Conservation (phyloP, 2,113 vertebrate species). For the Scortum barcoo region DNA sequence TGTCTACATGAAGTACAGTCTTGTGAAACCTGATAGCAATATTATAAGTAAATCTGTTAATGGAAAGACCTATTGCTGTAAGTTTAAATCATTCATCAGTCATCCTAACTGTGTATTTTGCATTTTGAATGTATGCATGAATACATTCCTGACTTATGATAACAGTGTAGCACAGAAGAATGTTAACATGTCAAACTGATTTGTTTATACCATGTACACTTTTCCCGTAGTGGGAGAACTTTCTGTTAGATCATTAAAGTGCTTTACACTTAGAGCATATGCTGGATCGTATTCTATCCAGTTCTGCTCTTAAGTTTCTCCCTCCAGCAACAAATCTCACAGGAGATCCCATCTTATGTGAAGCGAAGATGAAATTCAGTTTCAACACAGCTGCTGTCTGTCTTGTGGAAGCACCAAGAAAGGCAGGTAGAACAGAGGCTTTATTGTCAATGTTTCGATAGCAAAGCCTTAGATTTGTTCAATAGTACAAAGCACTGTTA, state of each 20-base stretch:
- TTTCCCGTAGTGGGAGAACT: not conserved
- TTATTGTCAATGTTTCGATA: constrained; percentile 67
- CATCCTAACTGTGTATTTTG: not conserved
- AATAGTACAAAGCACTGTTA: constrained; percentile 75
- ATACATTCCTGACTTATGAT: not conserved
- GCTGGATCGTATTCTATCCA: constrained; percentile 29
- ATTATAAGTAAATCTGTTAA: not conserved
- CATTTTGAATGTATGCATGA: not conserved
- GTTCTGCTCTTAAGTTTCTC: constrained; percentile 19
- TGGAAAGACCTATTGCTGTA: not conserved
- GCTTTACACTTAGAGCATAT: constrained; percentile 10
- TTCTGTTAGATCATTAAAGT: constrained; percentile 17
- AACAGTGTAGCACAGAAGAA: not conserved
- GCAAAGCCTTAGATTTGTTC: constrained; percentile 58
- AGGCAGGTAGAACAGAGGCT: constrained; percentile 61
- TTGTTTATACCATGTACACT: not conserved
- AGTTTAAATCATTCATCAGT: not conserved
- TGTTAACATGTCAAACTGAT: constrained; percentile 4
- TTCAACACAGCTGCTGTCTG: not conserved
- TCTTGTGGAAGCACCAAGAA: constrained; percentile 15
- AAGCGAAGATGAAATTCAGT: constrained; percentile 34
- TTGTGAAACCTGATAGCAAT: not conserved
- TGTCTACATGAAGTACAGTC: not conserved
- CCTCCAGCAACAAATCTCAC: constrained; percentile 32
- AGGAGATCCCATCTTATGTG: not conserved